Conservation (phyloP, 2,888 invertebrate genomes). For the Morpho deidamia region DNA sequence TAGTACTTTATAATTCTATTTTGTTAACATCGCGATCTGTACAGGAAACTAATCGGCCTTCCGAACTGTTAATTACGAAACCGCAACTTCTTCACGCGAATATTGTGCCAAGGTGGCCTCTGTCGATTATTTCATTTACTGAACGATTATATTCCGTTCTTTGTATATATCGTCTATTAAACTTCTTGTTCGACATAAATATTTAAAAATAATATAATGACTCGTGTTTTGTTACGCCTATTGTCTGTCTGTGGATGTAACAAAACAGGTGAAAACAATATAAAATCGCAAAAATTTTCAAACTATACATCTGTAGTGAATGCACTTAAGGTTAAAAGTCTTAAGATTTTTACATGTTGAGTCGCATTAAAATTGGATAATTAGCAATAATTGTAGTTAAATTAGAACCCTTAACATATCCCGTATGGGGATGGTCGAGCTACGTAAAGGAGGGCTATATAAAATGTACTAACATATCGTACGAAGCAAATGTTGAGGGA, state of each 20-base stretch:
- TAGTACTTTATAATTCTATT: slow-evolving; percentile 2
- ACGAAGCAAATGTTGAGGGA: slow-evolving; percentile 54
- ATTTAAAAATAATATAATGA: slow-evolving; percentile 10
- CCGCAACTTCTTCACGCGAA: slow-evolving; percentile 27
- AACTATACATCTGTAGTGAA: slow-evolving; percentile 4
- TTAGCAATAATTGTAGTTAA: slow-evolving; percentile 59
- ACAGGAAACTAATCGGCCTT: slow-evolving; percentile 21
- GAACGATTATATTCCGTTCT: slow-evolving; percentile 36
- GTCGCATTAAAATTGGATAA: slow-evolving; percentile 45
- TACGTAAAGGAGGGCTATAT: slow-evolving; percentile 17
- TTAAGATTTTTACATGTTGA: slow-evolving; percentile 27
- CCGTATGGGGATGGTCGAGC: slow-evolving; percentile 33
- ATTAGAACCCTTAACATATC: slow-evolving; percentile 53
- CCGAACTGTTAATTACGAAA: slow-evolving; percentile 27
- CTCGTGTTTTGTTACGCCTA: slow-evolving; percentile 5
- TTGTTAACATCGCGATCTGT: slow-evolving; percentile 3
- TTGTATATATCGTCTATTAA: slow-evolving; percentile 42
- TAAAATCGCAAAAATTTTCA: slow-evolving; percentile 20
- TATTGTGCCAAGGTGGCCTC: slow-evolving; percentile 41
- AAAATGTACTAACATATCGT: slow-evolving; percentile 69
- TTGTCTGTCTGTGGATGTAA: neutral
- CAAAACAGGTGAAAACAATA: slow-evolving; percentile 12
- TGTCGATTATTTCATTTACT: slow-evolving; percentile 35
- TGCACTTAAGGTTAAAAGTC: neutral
- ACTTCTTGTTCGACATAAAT: slow-evolving; percentile 18